phyloP scores from a whole-genome alignment of 2,113 vertebrate genomes.

The Sylvia atricapilla region DNA sequence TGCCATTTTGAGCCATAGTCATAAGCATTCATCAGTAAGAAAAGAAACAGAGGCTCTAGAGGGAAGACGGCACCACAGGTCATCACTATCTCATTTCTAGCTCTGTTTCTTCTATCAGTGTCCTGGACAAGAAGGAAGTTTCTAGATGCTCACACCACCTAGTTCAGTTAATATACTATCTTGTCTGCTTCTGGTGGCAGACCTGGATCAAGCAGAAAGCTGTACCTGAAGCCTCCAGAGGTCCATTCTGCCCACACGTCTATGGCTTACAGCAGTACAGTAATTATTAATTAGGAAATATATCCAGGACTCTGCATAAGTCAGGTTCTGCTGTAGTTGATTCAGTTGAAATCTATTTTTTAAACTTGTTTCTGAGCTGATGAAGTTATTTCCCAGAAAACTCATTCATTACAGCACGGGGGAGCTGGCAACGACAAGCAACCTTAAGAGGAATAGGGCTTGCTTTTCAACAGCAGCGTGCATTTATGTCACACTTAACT shows the following conservation, averaged over 20 bases:
- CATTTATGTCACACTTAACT: not conserved
- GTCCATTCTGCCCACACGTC: not conserved
- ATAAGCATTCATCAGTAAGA: not conserved
- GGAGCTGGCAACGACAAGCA: not conserved
- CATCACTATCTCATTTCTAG: not conserved
- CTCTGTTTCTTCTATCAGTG: fast-evolving
- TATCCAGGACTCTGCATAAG: not conserved
- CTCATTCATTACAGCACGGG: not conserved
- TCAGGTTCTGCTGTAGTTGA: not conserved
- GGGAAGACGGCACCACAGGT: not conserved
- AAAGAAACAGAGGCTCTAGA: not conserved
- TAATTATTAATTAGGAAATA: not conserved
- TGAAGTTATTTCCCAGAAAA: not conserved
- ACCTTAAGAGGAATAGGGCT: not conserved
- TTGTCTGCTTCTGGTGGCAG: not conserved
- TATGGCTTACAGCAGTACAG: not conserved
- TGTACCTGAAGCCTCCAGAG: not conserved
- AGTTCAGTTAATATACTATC: not conserved
- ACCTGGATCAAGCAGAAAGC: not conserved
- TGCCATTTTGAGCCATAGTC: not conserved
- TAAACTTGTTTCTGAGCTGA: not conserved
- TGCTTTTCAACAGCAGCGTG: not conserved
- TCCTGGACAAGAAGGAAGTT: not conserved
- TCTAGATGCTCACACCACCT: not conserved
- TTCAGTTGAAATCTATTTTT: not conserved